These are phyloP conservation scores for Malacoraja senta DNA, from an alignment of 2,797 vertebrate genomes.

Conservation along the genomic window DNA sequence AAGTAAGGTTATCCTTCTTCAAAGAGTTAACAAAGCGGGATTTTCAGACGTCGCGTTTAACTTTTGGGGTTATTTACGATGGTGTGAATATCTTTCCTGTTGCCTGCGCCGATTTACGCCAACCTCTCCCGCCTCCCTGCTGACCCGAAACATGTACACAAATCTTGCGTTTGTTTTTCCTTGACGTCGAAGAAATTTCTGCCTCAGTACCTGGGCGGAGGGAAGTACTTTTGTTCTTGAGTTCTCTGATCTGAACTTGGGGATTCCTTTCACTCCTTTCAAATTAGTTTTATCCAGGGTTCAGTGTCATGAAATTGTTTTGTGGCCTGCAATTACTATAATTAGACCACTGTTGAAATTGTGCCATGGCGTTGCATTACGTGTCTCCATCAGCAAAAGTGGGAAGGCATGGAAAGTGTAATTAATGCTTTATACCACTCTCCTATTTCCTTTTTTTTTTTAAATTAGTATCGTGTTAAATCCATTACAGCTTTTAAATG, in stretches of 20 bases:
- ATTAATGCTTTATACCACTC: neutral
- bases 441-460: no score
- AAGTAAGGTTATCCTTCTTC: neutral
- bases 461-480: neutral
- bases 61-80: neutral
- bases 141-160: no score
- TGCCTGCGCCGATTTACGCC: no score
- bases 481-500: neutral
- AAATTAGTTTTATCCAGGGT: neutral
- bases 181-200: neutral
- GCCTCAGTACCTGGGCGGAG: no score
- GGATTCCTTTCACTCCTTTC: neutral
- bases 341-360: neutral
- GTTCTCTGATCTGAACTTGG: neutral
- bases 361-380: neutral
- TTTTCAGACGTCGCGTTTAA: neutral
- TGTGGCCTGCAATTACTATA: neutral
- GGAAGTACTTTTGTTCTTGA: no score
- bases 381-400: neutral
- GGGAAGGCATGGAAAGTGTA: neutral
- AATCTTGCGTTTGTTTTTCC: no score
- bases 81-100: neutral
- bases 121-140: no score
- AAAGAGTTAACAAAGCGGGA: neutral
- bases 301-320: neutral